Evolutionary conservation across 2,113 vertebrate genomes (phyloP).

Genomic region (Oophaga pumilio): DNA sequence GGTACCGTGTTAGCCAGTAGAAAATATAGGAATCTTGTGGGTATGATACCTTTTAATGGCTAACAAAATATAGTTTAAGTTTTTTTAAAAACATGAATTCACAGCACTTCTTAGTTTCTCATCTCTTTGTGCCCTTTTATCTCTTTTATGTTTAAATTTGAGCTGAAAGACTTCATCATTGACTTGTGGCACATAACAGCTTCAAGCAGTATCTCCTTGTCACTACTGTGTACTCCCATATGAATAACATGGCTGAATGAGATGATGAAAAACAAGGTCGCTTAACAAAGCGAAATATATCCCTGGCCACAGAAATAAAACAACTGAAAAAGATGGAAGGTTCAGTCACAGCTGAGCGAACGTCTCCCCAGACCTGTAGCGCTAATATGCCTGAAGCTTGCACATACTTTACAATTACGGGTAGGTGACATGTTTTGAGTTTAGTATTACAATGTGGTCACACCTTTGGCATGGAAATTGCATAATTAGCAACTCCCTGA

Average conservation of each 20-base stretch:
- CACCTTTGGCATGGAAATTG: neutral
- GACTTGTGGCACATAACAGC: constrained; percentile 70
- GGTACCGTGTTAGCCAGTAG: too few relatives aligned
- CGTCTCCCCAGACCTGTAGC: constrained; percentile 69
- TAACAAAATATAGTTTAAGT: neutral
- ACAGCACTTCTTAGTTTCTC: neutral
- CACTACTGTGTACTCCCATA: constrained; percentile 66
- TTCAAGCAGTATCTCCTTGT: constrained; percentile 70
- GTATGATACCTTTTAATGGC: too few relatives aligned
- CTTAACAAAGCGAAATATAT: constrained; percentile 72
- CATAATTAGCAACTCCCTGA: neutral
- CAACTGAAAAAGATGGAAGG: constrained; percentile 59
- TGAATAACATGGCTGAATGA: constrained; percentile 71
- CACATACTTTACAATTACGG: neutral
- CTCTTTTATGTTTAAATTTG: constrained; percentile 4
- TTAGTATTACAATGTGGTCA: neutral
- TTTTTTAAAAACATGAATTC: neutral
- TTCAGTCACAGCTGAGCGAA: constrained; percentile 69
- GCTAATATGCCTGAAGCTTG: constrained; percentile 72
- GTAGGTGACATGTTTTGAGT: neutral
- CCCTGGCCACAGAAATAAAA: constrained; percentile 67
- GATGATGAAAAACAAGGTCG: constrained; percentile 72
- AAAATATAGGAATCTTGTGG: too few relatives aligned
- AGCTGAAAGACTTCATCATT: constrained; percentile 64
- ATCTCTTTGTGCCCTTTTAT: constrained; percentile 31